These are phyloP conservation scores for Rhadinocentrus ornatus DNA, from an alignment of 2,797 vertebrate genomes.

Conservation along the genomic window DNA sequence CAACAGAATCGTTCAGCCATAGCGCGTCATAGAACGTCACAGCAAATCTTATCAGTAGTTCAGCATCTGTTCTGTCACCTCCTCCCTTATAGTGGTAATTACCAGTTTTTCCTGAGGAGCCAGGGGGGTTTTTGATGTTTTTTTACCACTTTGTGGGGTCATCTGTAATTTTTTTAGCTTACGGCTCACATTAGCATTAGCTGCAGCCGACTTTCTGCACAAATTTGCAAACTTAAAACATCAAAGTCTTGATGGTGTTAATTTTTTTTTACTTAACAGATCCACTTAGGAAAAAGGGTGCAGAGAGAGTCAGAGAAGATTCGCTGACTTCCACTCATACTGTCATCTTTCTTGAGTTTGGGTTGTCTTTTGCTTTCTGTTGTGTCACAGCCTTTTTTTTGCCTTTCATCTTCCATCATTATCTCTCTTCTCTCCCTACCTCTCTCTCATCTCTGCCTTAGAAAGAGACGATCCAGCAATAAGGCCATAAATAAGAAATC, in stretches of 20 bases:
- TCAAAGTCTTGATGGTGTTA: not conserved
- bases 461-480: conserved; percentile 77
- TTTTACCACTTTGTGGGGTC: too few relatives aligned
- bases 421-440: conserved; percentile 29
- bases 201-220: too few relatives aligned
- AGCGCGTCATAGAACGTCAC: too few relatives aligned
- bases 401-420: conserved; percentile 61
- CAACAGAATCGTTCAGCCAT: too few relatives aligned
- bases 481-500: conserved; percentile 88
- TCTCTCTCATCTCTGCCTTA: conserved; percentile 34
- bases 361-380: conserved; percentile 50
- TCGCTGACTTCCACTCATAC: conserved; percentile 32
- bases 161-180: too few relatives aligned
- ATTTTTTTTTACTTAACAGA: conserved; percentile 36
- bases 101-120: too few relatives aligned
- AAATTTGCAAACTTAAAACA: too few relatives aligned
- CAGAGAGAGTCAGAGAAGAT: conserved; percentile 18
- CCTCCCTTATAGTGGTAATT: too few relatives aligned
- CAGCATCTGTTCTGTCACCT: too few relatives aligned
- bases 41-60: too few relatives aligned
- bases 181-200: too few relatives aligned
- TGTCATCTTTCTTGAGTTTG: conserved; percentile 49
- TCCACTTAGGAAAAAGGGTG: conserved; percentile 15
- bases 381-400: conserved; percentile 61
- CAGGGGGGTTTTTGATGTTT: too few relatives aligned